phyloP scores from a whole-genome alignment of 2,797 vertebrate genomes.

The Pyrocephalus nanus region DNA sequence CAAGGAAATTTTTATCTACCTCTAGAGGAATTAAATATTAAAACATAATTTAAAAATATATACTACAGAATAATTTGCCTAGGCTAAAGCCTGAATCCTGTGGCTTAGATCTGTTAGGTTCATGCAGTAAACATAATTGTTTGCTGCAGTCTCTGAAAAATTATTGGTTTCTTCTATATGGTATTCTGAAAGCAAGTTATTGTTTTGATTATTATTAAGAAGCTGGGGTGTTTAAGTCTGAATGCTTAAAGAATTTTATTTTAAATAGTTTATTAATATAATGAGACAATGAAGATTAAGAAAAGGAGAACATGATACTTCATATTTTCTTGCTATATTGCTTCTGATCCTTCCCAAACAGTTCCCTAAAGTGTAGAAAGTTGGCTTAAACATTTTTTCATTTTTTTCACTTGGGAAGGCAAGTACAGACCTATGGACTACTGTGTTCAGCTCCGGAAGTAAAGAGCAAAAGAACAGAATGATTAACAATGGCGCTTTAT shows the following conservation, averaged over 20 bases:
- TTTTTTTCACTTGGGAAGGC: neutral
- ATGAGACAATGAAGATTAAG: neutral
- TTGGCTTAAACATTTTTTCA: neutral
- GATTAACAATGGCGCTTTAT: neutral
- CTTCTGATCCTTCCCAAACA: neutral
- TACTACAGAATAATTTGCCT: neutral
- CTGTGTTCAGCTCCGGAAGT: neutral
- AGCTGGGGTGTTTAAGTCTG: neutral
- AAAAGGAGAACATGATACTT: neutral
- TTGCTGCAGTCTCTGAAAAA: neutral
- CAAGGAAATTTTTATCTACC: neutral
- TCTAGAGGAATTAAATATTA: neutral
- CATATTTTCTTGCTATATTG: neutral
- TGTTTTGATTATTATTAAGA: neutral
- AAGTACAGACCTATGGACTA: neutral
- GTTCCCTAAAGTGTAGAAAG: neutral
- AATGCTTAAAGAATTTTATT: neutral
- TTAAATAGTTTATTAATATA: neutral
- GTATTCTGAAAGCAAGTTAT: neutral
- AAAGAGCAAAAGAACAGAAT: neutral
- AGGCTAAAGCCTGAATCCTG: neutral
- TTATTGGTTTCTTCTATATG: neutral
- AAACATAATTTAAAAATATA: neutral
- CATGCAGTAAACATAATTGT: neutral
- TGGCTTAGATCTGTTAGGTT: neutral